Conservation (phyloP, 2,888 invertebrate genomes). For the Ecdyonurus torrentis region DNA sequence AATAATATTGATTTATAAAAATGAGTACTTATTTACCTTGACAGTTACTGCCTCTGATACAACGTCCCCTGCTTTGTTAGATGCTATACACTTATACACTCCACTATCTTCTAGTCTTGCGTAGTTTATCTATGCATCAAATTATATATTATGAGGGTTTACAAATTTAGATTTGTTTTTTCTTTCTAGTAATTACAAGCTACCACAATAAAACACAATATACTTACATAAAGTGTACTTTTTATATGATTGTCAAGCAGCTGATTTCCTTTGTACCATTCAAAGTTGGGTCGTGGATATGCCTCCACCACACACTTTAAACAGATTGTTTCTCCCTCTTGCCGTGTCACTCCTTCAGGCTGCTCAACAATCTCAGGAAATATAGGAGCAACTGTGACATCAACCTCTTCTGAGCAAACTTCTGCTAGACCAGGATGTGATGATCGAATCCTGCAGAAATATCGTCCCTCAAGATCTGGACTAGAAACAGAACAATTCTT, state of each 20-base stretch:
- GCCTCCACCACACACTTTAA: constrained; percentile 11
- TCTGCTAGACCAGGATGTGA: constrained; percentile 5
- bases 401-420: constrained; percentile 13
- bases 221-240: constrained; percentile 8
- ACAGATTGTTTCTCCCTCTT: constrained; percentile 11
- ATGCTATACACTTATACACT: constrained; percentile 16
- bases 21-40: constrained; percentile 1
- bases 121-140: constrained; percentile 12
- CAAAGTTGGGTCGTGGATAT: constrained; percentile 14
- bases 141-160: background rate
- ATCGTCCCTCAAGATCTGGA: constrained; percentile 21
- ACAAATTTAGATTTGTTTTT: background rate
- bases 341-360: constrained; percentile 10
- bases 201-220: background rate
- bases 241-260: constrained; percentile 11
- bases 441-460: constrained; percentile 19
- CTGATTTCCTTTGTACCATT: constrained; percentile 16
- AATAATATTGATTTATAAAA: background rate
- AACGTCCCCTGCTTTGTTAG: constrained; percentile 18
- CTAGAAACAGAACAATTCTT: constrained; percentile 7
- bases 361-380: constrained; percentile 14
- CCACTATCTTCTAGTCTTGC: constrained; percentile 12
- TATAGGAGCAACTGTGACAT: constrained; percentile 13
- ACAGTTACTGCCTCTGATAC: constrained; percentile 15
- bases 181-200: background rate